Percentiles rank a stretch among this genome's conserved stretches.
These are phyloP conservation scores for Apis dorsata DNA, from an alignment of 1,140 invertebrate genomes.

Conservation along the genomic window DNA sequence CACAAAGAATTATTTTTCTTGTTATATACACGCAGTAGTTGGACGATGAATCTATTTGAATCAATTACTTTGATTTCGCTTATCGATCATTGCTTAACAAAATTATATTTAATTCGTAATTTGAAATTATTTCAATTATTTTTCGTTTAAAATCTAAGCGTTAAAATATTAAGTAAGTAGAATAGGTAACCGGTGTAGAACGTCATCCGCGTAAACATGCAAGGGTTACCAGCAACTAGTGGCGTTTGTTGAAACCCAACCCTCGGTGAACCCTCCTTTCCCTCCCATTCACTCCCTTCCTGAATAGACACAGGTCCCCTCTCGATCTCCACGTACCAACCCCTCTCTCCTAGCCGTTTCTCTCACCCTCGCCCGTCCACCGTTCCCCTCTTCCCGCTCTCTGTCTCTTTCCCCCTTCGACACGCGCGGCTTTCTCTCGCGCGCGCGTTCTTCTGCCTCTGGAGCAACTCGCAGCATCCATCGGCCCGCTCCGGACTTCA, in stretches of 20 bases:
- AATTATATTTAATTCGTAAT: neutral
- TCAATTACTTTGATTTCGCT: neutral
- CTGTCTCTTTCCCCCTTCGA: conserved; percentile 61
- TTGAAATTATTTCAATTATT: neutral
- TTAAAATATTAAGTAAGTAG: neutral
- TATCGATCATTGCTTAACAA: neutral
- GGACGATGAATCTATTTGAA: neutral
- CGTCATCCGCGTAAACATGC: conserved; percentile 50
- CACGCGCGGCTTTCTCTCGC: conserved; percentile 65
- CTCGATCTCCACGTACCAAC: conserved; percentile 43
- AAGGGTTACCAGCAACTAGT: conserved; percentile 71
- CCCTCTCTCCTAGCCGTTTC: conserved; percentile 36
- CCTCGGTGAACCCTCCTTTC: conserved; percentile 21
- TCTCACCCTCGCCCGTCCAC: conserved; percentile 48
- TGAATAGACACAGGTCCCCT: conserved; percentile 47
- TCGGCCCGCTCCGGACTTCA: conserved; percentile 72
- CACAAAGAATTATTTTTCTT: no score
- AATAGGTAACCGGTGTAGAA: conserved; percentile 16
- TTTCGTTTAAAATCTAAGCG: neutral
- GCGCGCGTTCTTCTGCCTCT: conserved; percentile 69
- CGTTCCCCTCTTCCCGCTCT: conserved; percentile 39
- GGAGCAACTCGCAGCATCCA: conserved; percentile 75
- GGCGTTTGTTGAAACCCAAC: conserved; percentile 59
- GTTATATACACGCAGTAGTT: neutral
- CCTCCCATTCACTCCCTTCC: conserved; percentile 46